A percentile compares a stretch with the other conserved stretches of the same genome.
These are phyloP conservation scores for Agriopis leucophaearia DNA, from an alignment of 2,888 invertebrate species.

Conservation along the genomic window DNA sequence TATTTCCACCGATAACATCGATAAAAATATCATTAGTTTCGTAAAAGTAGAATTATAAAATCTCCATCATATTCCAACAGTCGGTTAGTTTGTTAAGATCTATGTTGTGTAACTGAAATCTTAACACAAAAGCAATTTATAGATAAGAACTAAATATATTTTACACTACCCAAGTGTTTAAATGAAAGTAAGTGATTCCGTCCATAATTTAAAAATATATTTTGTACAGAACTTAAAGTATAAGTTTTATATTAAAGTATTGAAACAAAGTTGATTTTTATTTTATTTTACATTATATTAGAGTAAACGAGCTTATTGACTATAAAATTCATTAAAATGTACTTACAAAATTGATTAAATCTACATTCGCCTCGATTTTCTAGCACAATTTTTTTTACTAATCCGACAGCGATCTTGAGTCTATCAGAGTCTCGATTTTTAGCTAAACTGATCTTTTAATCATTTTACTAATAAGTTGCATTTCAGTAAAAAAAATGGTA, in stretches of 20 bases:
- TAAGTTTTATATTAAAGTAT: constrained; percentile 27
- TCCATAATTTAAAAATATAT: constrained; percentile 38
- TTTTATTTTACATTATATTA: constrained; percentile 10
- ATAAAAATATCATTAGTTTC: too few species aligned
- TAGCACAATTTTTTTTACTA: neutral
- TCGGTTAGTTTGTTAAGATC: too few species aligned
- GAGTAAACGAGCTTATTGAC: neutral
- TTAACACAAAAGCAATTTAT: too few species aligned
- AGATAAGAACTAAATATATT: too few species aligned
- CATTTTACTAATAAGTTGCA: neutral
- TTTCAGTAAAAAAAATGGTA: too few species aligned
- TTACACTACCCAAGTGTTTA: neutral
- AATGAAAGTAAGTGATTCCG: constrained; percentile 34
- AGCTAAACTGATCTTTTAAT: too few species aligned
- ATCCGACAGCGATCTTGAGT: neutral
- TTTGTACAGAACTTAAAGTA: constrained; percentile 31
- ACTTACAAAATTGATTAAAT: constrained; percentile 13
- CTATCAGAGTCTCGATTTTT: neutral
- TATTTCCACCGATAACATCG: too few species aligned
- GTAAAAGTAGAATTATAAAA: too few species aligned
- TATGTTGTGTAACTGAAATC: too few species aligned
- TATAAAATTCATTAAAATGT: constrained; percentile 2
- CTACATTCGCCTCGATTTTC: neutral
- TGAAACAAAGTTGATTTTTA: constrained; percentile 1
- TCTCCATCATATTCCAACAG: too few species aligned